These are phyloP conservation scores for Odontesthes bonariensis DNA, from an alignment of 2,113 vertebrate genomes.

Conservation along the genomic window DNA sequence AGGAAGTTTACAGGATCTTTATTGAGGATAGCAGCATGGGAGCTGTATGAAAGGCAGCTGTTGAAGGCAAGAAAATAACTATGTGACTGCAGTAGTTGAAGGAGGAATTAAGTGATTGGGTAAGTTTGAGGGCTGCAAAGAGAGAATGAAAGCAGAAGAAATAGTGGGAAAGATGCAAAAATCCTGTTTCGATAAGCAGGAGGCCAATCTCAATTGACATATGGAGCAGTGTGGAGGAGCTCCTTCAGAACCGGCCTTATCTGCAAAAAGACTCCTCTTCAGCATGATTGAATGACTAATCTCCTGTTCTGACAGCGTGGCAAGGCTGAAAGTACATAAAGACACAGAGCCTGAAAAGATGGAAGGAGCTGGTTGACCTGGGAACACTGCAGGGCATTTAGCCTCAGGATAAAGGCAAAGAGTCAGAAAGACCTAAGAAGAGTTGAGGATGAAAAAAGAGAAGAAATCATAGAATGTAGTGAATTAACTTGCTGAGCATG, in stretches of 20 bases:
- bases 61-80: conserved; percentile 29
- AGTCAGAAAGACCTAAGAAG: conserved; percentile 1
- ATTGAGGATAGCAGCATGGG: conserved; percentile 39
- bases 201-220: conserved; percentile 70
- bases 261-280: conserved; percentile 70
- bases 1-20: conserved; percentile 39
- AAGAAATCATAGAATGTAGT: background rate
- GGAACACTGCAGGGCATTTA: conserved; percentile 55
- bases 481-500: background rate
- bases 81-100: conserved; percentile 49
- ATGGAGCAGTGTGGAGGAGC: conserved; percentile 63
- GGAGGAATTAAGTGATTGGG: conserved; percentile 35
- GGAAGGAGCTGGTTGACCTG: conserved; percentile 44
- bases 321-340: conserved; percentile 68
- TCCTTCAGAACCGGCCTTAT: conserved; percentile 75
- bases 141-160: conserved; percentile 22
- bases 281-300: conserved; percentile 82
- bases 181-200: conserved; percentile 61
- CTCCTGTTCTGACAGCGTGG: conserved; percentile 75
- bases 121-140: conserved; percentile 20
- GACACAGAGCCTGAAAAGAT: conserved; percentile 59
- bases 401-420: conserved; percentile 28
- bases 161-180: conserved; percentile 68
- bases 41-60: conserved; percentile 35
- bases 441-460: conserved; percentile 13